Base-by-base conservation (phyloP, 92 coral and sea anemone genomes). In the Epizoanthus fatuus region DNA sequence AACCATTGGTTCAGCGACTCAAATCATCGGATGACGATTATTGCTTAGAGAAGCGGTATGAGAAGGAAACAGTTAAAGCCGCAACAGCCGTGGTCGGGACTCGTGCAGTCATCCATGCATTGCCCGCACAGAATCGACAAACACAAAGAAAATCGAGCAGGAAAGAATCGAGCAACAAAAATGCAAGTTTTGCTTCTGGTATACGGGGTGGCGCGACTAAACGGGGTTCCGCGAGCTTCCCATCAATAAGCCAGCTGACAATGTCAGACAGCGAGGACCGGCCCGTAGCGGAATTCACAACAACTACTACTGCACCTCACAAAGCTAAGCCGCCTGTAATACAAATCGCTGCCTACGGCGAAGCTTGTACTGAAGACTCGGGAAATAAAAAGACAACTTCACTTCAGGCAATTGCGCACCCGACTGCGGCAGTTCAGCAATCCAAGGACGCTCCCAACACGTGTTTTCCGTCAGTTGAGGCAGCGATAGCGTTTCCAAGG, bases 1-100 rank as follows among this genome's bases (percentile, higher is more conserved):
- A 79, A 10, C 95, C 98, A 7, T 38, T 91, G 3, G 84, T 80
- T 20, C 76, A 89, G 32, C 69, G 79, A 19, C 90, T 92, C 11
- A 44, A 35, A 37, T 80, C 35, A 4, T 77, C 81, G 3, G 39
- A 62, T 1, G 35, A 86, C 0, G 77, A 79, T 35, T 82, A 79
- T 4, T 19, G 15, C 52, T 20, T 3, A 4, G 69, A 57, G 62
- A 62, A 85, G 53, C 71, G 92, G 52, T 67, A 44, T 19, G 56
- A 84, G 79, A 57, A 44, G 35, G 67, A 22, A 72, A 70, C 56
- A 56, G 22, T 17, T 44, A 74, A 85, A 72, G 67, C 55, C 44
- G 70, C 57, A 10, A 15, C 39, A 4, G 20, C 17, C 14, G 20
- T 60, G 22, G n/a, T 77, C 4, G 71, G 82, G 63, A 14, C 40